A percentile compares a stretch with the other conserved stretches of the same genome.
Evolutionary conservation across 2,797 vertebrate genomes (phyloP).

Genomic region (Gymnodraco acuticeps): DNA sequence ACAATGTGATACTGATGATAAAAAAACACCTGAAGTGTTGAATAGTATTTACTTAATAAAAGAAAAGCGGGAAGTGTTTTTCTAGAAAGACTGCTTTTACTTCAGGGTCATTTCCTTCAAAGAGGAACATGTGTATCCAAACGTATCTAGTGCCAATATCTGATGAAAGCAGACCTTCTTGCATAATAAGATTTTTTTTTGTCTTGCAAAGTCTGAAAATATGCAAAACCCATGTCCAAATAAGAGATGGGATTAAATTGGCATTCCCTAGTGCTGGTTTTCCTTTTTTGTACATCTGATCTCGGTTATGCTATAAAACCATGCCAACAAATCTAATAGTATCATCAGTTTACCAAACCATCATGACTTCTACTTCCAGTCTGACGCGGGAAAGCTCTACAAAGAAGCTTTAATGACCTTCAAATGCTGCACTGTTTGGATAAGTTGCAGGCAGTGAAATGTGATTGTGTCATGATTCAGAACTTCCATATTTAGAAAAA

Average conservation of each 20-base stretch:
- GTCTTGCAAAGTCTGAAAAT: slow-evolving; percentile 1
- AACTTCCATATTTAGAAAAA: neutral
- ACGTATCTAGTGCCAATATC: slow-evolving; percentile 5
- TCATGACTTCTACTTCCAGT: slow-evolving; percentile 16
- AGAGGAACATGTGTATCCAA: neutral
- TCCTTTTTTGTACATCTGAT: slow-evolving; percentile 35
- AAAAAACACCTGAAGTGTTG: neutral
- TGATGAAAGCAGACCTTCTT: slow-evolving; percentile 14
- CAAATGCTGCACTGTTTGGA: neutral
- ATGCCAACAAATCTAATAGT: slow-evolving; percentile 20
- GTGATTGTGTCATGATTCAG: neutral
- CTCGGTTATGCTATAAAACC: slow-evolving; percentile 12
- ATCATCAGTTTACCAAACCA: neutral
- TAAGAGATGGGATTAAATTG: slow-evolving; percentile 24
- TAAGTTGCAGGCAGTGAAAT: neutral
- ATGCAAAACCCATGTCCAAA: slow-evolving; percentile 32
- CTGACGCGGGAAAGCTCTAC: slow-evolving; percentile 23
- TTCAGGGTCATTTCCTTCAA: neutral
- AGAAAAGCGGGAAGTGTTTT: neutral
- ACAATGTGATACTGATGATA: neutral
- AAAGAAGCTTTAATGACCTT: slow-evolving; percentile 25
- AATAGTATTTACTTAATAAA: neutral
- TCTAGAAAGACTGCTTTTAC: neutral
- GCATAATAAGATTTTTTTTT: slow-evolving; percentile 5
- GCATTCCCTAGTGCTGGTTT: neutral